Evolutionary conservation across 2,113 vertebrate genomes (phyloP).

Genomic region (Papio anubis): DNA sequence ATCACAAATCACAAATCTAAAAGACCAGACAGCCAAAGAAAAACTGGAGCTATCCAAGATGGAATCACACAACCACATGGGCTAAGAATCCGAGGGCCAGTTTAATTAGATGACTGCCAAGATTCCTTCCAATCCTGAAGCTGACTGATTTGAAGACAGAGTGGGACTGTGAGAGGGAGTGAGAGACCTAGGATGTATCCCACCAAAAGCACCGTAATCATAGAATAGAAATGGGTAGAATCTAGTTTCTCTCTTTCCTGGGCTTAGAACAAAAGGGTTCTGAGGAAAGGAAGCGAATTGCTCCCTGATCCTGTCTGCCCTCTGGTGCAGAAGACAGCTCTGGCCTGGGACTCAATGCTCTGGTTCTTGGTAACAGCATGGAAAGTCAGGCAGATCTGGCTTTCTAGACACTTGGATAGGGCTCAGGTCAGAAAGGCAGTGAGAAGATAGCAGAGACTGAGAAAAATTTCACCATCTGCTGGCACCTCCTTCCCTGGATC

Average conservation of each 20-base stretch:
- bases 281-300: background rate
- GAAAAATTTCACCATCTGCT: background rate
- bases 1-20: conserved; percentile 6
- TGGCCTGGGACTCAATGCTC: background rate
- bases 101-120: background rate
- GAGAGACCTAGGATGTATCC: background rate
- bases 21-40: background rate
- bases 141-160: background rate
- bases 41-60: background rate
- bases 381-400: background rate
- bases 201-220: background rate
- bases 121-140: background rate
- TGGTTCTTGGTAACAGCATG: background rate
- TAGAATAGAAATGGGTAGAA: background rate
- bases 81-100: background rate
- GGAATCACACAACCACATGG: background rate
- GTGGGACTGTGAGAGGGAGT: background rate
- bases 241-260: background rate
- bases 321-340: background rate
- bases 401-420: background rate
- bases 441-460: background rate
- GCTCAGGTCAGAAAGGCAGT: background rate
- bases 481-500: background rate
- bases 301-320: background rate
- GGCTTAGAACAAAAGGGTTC: background rate